Conservation (phyloP, 2,113 vertebrate genomes). For the Meriones unguiculatus region DNA sequence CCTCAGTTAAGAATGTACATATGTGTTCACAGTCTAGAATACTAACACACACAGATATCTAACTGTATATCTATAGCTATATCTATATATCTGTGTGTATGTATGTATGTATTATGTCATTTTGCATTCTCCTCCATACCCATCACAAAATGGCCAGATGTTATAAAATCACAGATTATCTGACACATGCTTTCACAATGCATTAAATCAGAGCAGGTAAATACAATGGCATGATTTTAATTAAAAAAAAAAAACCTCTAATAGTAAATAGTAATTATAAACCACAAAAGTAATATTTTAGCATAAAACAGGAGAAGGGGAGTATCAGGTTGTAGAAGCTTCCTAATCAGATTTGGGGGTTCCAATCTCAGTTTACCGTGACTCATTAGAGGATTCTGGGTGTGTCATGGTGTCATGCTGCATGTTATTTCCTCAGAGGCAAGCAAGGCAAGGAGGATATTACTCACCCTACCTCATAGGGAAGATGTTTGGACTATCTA, state of each 20-base stretch:
- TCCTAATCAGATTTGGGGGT: not conserved
- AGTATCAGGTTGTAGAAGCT: not conserved
- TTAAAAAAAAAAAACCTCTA: not conserved
- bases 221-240: not conserved
- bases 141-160: not conserved
- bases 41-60: no score
- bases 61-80: not conserved
- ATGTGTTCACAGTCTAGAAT: not conserved
- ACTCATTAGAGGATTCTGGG: not conserved
- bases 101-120: no score
- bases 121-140: not conserved
- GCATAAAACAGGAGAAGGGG: not conserved
- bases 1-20: not conserved
- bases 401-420: not conserved
- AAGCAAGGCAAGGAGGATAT: not conserved
- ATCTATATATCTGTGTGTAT: not conserved
- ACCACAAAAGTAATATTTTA: not conserved
- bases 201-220: not conserved
- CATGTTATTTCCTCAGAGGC: constrained; percentile 29
- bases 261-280: not conserved
- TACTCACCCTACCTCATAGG: not conserved
- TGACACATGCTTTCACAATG: not conserved
- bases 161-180: not conserved
- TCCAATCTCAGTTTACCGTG: constrained; percentile 15
- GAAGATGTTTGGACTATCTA: constrained; percentile 57